Percentiles rank a stretch among this genome's conserved stretches.
Conservation (phyloP, 2,888 invertebrate genomes). For the Drosophila sordidapex region DNA sequence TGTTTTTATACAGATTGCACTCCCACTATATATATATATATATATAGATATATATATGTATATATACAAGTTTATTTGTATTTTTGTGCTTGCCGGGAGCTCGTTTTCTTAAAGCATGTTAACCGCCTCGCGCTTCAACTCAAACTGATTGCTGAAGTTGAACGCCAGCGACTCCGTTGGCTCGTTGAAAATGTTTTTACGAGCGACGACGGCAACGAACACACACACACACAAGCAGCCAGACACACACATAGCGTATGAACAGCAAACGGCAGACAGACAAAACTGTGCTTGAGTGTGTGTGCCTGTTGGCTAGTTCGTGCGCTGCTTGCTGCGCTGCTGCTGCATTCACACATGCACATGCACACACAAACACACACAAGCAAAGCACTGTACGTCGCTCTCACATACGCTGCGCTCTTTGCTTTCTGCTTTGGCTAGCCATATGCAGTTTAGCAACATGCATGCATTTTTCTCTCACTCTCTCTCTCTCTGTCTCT, state of each 20-base stretch:
- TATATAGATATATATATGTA: background rate
- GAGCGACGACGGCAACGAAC: slow-evolving; percentile 65
- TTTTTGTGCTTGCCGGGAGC: slow-evolving; percentile 68
- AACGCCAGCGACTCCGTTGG: slow-evolving; percentile 83
- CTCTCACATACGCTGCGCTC: slow-evolving; percentile 59
- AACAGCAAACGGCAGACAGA: slow-evolving; percentile 61
- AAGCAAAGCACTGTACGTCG: slow-evolving; percentile 21
- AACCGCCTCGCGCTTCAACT: slow-evolving; percentile 85
- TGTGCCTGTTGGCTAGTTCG: slow-evolving; percentile 37
- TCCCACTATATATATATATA: background rate
- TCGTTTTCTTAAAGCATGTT: slow-evolving; percentile 83
- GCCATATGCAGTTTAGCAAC: slow-evolving; percentile 67
- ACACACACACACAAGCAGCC: slow-evolving; percentile 22
- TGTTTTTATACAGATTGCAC: slow-evolving; percentile 23
- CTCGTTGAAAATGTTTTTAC: slow-evolving; percentile 82
- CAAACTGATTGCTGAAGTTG: slow-evolving; percentile 84
- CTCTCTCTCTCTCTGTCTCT: slow-evolving; percentile 31
- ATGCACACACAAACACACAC: slow-evolving; percentile 29
- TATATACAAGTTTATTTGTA: background rate
- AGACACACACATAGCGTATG: slow-evolving; percentile 17
- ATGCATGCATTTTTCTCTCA: slow-evolving; percentile 42
- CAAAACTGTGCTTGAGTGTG: slow-evolving; percentile 31
- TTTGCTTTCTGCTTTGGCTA: slow-evolving; percentile 12
- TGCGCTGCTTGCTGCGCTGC: slow-evolving; percentile 57
- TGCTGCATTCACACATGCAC: slow-evolving; percentile 48